phyloP scores from a whole-genome alignment of 2,797 vertebrate genomes.

The Anableps anableps region DNA sequence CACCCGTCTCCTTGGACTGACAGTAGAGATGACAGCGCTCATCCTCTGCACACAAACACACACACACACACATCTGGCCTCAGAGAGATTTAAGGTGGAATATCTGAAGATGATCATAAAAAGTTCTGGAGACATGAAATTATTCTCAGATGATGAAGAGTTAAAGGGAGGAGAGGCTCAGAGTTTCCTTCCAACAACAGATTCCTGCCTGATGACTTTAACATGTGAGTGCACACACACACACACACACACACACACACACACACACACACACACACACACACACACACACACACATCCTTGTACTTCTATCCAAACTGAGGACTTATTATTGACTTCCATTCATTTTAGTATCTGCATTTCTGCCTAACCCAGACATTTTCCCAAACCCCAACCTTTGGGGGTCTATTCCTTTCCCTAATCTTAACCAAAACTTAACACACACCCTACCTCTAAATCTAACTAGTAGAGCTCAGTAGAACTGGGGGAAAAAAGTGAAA shows the following conservation, averaged over 20 bases:
- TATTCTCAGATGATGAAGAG: constrained; percentile 24
- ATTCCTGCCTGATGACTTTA: constrained; percentile 68
- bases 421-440: not conserved
- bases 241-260: constrained; percentile 12
- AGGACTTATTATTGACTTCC: not conserved
- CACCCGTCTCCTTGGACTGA: constrained; percentile 87
- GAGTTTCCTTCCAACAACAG: constrained; percentile 44
- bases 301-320: not conserved
- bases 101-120: constrained; percentile 6
- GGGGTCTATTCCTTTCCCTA: not conserved
- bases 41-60: constrained; percentile 81
- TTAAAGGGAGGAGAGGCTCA: constrained; percentile 40
- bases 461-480: not conserved
- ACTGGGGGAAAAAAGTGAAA: not conserved
- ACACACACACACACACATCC: constrained; percentile 12
- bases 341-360: not conserved
- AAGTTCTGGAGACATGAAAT: not conserved
- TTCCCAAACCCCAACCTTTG: not conserved
- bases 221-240: constrained; percentile 46
- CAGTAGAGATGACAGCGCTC: constrained; percentile 93
- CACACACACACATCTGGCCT: not conserved
- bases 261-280: constrained; percentile 23
- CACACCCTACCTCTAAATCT: not conserved
- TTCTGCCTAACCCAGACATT: not conserved
- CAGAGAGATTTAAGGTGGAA: constrained; percentile 12